Conservation (phyloP, 2,113 vertebrate species). For the Desmodus rotundus region DNA sequence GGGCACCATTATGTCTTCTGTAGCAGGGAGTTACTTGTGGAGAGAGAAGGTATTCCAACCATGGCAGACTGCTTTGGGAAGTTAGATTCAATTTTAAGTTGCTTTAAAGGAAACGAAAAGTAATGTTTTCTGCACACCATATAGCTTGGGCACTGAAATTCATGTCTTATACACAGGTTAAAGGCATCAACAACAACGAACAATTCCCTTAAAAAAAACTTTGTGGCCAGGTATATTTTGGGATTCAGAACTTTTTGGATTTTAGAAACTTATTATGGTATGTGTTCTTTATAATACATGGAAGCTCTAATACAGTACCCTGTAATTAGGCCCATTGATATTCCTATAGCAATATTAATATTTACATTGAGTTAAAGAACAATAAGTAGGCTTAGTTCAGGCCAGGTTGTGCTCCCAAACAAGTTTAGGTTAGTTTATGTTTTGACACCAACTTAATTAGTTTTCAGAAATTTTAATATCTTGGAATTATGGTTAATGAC, state of each 20-base stretch:
- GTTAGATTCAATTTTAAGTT: background rate
- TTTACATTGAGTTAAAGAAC: background rate
- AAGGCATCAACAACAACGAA: background rate
- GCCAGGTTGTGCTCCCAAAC: background rate
- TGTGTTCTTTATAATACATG: background rate
- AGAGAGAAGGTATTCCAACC: background rate
- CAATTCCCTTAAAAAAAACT: background rate
- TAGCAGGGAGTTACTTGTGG: background rate
- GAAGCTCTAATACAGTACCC: background rate
- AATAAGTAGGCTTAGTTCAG: background rate
- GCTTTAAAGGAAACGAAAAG: background rate
- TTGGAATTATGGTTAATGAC: background rate
- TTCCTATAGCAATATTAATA: background rate
- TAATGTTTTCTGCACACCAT: background rate
- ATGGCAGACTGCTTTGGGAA: background rate
- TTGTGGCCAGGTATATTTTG: background rate
- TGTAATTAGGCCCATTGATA: background rate
- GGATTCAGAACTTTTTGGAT: background rate
- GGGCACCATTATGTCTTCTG: background rate
- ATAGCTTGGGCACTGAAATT: background rate
- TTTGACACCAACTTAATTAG: background rate
- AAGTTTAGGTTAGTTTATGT: background rate
- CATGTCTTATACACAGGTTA: background rate
- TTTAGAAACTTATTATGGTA: background rate
- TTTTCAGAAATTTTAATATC: background rate